Conservation (phyloP, 2,113 vertebrate genomes). For the Zapus hudsonius region DNA sequence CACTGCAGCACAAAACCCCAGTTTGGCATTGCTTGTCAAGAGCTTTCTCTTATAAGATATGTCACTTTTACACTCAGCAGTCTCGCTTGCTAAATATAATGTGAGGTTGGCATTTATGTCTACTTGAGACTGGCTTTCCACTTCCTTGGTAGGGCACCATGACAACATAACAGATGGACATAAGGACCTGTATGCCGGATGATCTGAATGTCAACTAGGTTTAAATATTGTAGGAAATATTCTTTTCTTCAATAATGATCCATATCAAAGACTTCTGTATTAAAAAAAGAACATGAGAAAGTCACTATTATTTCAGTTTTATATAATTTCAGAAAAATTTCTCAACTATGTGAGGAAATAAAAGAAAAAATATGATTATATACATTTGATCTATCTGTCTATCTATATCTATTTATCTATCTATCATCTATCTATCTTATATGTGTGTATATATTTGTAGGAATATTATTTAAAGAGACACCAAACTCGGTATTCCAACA, state of each 20-base stretch:
- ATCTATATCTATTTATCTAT: too few relatives aligned
- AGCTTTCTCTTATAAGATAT: slow-evolving; percentile 74
- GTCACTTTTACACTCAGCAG: slow-evolving; percentile 71
- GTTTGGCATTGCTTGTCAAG: slow-evolving; percentile 73
- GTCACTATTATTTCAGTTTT: not conserved
- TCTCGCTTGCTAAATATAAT: slow-evolving; percentile 78
- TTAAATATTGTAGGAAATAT: slow-evolving; percentile 52
- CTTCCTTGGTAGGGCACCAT: slow-evolving; percentile 63
- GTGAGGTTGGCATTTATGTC: slow-evolving; percentile 78
- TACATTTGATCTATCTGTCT: too few relatives aligned
- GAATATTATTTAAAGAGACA: not conserved
- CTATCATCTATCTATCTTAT: too few relatives aligned
- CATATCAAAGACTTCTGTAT: slow-evolving; percentile 24
- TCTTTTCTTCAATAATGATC: slow-evolving; percentile 46
- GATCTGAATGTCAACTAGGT: slow-evolving; percentile 64
- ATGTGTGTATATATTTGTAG: not conserved
- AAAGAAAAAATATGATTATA: not conserved
- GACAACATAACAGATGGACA: slow-evolving; percentile 77
- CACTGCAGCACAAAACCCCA: slow-evolving; percentile 51
- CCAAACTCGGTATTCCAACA: not conserved
- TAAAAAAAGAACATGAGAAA: not conserved
- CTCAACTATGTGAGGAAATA: not conserved
- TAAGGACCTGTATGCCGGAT: slow-evolving; percentile 66
- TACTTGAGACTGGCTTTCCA: slow-evolving; percentile 73
- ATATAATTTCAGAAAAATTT: not conserved